Evolutionary conservation across 2,113 vertebrate species (phyloP).

Genomic region (Ochotona princeps): DNA sequence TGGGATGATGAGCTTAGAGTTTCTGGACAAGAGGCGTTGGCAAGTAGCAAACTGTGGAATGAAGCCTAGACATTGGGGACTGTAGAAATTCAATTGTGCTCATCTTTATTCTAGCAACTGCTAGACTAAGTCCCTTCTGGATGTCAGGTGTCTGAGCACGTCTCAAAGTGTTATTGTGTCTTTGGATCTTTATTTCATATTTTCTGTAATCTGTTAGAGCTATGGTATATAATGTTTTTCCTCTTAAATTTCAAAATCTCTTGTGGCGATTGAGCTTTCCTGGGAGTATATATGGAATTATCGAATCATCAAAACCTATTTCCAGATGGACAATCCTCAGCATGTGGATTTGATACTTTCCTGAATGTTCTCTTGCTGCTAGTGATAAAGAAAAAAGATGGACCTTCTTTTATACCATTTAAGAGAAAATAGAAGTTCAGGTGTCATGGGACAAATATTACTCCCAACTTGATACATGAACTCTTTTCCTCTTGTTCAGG

Average conservation of each 20-base stretch:
- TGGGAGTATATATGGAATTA: neutral
- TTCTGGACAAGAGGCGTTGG: neutral
- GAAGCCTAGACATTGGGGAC: neutral
- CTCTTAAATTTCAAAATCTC: constrained; percentile 49
- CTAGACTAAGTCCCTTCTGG: neutral
- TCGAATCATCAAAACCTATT: neutral
- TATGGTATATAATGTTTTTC: neutral
- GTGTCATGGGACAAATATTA: neutral
- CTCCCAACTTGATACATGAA: neutral
- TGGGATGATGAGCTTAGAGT: constrained; percentile 5
- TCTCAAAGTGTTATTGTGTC: neutral
- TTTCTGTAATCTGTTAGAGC: constrained; percentile 41
- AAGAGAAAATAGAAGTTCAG: constrained; percentile 27
- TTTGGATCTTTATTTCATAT: neutral
- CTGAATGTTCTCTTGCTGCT: constrained; percentile 59
- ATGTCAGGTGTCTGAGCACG: neutral
- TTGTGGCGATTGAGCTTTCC: neutral
- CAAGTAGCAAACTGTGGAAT: neutral
- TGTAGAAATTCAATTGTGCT: neutral
- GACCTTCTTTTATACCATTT: constrained; percentile 34
- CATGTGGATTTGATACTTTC: constrained; percentile 16
- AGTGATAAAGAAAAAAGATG: constrained; percentile 7
- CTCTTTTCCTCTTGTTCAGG: neutral
- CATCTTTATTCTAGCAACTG: neutral
- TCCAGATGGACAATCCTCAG: neutral